A percentile compares a stretch with the other conserved stretches of the same genome.
Conservation (phyloP, 2,113 vertebrate genomes). For the Cynocephalus volans region DNA sequence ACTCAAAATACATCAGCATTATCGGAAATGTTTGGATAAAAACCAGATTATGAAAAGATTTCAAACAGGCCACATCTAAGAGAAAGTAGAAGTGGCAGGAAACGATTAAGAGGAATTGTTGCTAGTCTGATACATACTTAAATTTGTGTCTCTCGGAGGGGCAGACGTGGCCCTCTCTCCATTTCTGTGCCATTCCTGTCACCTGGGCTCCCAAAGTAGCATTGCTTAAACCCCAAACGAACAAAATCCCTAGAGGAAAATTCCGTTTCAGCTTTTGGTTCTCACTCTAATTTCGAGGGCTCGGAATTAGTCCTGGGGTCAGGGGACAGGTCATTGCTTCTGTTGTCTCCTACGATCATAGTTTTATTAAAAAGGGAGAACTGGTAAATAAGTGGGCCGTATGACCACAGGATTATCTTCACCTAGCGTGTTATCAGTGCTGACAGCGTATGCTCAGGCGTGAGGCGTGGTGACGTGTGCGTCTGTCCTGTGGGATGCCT, state of each 20-base stretch:
- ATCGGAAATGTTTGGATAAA: conserved; percentile 4
- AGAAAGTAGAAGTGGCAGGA: neutral
- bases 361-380: neutral
- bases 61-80: neutral
- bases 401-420: neutral
- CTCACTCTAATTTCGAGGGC: neutral
- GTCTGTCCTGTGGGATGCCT: neutral
- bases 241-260: neutral
- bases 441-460: neutral
- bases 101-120: neutral
- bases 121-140: neutral
- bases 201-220: neutral
- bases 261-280: neutral
- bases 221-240: neutral
- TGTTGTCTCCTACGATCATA: neutral
- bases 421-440: neutral
- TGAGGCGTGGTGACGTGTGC: neutral
- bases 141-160: neutral
- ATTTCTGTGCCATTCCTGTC: neutral
- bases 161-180: neutral
- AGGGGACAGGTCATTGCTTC: neutral
- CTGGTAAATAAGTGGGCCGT: neutral
- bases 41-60: neutral
- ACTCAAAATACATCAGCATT: neutral
- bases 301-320: neutral